Base-by-base conservation (phyloP, 2,888 invertebrate genomes). In the Coremacera marginata region DNA sequence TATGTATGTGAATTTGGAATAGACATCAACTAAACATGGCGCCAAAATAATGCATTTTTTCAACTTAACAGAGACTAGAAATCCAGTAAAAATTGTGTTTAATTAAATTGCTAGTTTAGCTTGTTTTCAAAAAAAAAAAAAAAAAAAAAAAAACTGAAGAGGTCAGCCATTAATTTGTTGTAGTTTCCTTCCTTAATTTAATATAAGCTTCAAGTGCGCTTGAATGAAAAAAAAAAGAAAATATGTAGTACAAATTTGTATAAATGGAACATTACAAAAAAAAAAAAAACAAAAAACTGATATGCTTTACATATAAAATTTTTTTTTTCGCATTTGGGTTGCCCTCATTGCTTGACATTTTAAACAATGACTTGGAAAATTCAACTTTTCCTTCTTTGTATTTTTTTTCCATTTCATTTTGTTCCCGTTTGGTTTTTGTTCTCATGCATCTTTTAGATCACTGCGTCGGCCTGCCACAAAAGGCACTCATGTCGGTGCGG, bases 61-160 rank as follows among this genome's bases (percentile, higher is more conserved):
- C 19, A n/a, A 5, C 55, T n/a, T n/a, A 1, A 22, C 2, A 55
- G 55, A 44, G 44, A 44, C 44, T 5, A 55, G 55, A 22, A 55
- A 55, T 63, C 22, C 63, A 63, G 31, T 63, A 63, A 63, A 44
- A 63, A 31, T 63, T 63, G 31, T 31, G n/a, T 14, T 63, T 63
- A 63, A 63, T 63, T 63, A 27, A 63, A 63, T 55, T 22, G 55
- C 11, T 55, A 22, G 22, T 19, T 55, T n/a, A 9, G 44, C 11
- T 44, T 44, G 44, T 44, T 44, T 31, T 31, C 31, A 11, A 14
- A 7, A 11, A 14, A 11, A 2, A 1, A 37, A 8, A 37, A 8
- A 37, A 37, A 8, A 37, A 37, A 37, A 44, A 1, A 1, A 14
- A 11, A 22, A 19, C 55, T 55, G 19, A 55, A 55, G 22, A 55